Conservation (phyloP, 2,113 vertebrate genomes). For the Nothocercus julius region DNA sequence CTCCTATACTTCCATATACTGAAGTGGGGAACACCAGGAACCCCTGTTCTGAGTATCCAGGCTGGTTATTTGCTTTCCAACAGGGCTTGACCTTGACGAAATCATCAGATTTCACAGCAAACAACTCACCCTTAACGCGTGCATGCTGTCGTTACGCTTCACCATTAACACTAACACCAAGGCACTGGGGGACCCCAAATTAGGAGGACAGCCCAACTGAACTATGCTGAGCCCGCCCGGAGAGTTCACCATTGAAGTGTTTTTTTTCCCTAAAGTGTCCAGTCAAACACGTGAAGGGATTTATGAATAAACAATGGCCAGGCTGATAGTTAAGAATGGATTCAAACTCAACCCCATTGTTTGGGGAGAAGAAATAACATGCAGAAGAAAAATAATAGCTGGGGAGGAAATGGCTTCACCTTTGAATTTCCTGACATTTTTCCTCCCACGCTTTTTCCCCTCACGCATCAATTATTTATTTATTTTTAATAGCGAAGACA, state of each 20-base stretch:
- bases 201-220: not conserved
- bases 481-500: slow-evolving; percentile 59
- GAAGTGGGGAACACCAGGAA: not conserved
- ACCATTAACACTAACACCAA: not conserved
- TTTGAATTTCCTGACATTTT: slow-evolving; percentile 79
- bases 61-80: not conserved
- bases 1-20: not conserved
- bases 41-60: not conserved
- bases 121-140: not conserved
- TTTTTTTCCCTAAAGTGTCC: slow-evolving; percentile 45
- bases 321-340: slow-evolving; percentile 53
- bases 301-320: slow-evolving; percentile 56
- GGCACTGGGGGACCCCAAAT: not conserved
- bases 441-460: slow-evolving; percentile 75
- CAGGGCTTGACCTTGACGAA: not conserved
- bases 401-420: slow-evolving; percentile 75
- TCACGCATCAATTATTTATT: slow-evolving; percentile 60
- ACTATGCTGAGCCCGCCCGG: not conserved
- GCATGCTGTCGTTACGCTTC: not conserved
- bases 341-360: slow-evolving; percentile 66
- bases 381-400: slow-evolving; percentile 53
- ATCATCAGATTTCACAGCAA: slow-evolving; percentile 13
- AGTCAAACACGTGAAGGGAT: slow-evolving; percentile 60
- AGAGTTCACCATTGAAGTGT: slow-evolving; percentile 21
- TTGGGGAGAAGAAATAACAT: slow-evolving; percentile 71